These are phyloP conservation scores for Philopedon plagiatum DNA, from an alignment of 2,888 invertebrate species.

Conservation along the genomic window DNA sequence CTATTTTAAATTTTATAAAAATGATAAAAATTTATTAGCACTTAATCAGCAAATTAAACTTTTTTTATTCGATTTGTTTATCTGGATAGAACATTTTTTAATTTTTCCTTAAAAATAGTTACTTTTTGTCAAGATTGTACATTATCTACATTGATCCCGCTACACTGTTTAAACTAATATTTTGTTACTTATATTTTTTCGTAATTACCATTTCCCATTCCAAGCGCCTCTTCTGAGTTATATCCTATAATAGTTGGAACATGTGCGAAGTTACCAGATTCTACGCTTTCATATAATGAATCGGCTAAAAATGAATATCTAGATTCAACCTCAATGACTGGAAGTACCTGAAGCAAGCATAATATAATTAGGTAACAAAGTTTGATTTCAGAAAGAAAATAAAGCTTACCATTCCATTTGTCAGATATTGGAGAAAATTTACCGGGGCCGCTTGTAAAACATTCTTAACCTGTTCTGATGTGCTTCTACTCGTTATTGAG, in stretches of 20 bases:
- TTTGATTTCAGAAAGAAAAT: not conserved
- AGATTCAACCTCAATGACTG: conserved; percentile 50
- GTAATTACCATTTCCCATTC: conserved; percentile 37
- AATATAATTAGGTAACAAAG: too few relatives aligned
- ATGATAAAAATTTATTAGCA: too few relatives aligned
- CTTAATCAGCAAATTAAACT: too few relatives aligned
- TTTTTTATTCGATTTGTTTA: too few relatives aligned
- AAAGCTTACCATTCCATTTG: not conserved
- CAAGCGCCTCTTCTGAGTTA: conserved; percentile 59
- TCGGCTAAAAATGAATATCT: conserved; percentile 47
- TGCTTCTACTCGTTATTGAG: conserved; percentile 11
- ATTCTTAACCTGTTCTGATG: conserved; percentile 15
- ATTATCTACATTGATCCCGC: too few relatives aligned
- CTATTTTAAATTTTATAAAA: too few relatives aligned
- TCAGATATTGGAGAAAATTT: conserved; percentile 11
- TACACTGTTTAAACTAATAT: too few relatives aligned
- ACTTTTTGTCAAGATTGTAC: too few relatives aligned
- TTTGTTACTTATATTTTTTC: too few relatives aligned
- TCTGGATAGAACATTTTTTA: too few relatives aligned
- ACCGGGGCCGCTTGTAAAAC: conserved; percentile 39
- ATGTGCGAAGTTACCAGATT: conserved; percentile 48
- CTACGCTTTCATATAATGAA: conserved; percentile 49
- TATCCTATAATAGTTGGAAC: conserved; percentile 72
- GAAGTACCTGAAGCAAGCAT: conserved; percentile 44
- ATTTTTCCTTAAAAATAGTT: too few relatives aligned